These are phyloP conservation scores for Drosophila percnosoma DNA, from an alignment of 2,888 invertebrate genomes.

Conservation along the genomic window DNA sequence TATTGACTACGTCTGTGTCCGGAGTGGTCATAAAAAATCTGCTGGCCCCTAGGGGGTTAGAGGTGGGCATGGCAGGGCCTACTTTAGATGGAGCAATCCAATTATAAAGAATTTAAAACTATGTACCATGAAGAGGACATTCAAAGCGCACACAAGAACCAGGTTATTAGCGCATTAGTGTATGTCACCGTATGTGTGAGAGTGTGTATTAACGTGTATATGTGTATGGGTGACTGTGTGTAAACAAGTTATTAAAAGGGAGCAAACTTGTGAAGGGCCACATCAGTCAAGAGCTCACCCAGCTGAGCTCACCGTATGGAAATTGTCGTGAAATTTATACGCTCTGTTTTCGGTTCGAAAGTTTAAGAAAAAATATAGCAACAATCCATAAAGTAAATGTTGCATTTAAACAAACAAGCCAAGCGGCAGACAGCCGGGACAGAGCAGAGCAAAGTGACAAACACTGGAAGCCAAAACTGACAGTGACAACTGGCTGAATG, in stretches of 20 bases:
- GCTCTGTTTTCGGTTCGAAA: slow-evolving; percentile 70
- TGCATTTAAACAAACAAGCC: slow-evolving; percentile 78
- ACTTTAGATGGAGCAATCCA: slow-evolving; percentile 72
- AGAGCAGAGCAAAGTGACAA: slow-evolving; percentile 58
- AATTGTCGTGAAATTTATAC: slow-evolving; percentile 76
- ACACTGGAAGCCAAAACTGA: slow-evolving; percentile 74
- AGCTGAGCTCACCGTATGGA: slow-evolving; percentile 70
- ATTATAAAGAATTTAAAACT: slow-evolving; percentile 80
- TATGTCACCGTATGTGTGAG: slow-evolving; percentile 23
- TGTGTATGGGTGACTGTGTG: slow-evolving; percentile 35
- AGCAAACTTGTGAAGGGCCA: slow-evolving; percentile 74
- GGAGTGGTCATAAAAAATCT: slow-evolving; percentile 72
- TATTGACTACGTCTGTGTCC: slow-evolving; percentile 47
- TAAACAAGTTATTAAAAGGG: slow-evolving; percentile 74
- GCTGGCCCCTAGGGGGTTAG: slow-evolving; percentile 23
- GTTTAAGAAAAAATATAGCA: slow-evolving; percentile 80
- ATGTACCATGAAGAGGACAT: slow-evolving; percentile 78
- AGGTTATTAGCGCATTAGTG: slow-evolving; percentile 74
- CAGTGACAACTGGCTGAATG: slow-evolving; percentile 77
- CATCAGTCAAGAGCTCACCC: slow-evolving; percentile 76
- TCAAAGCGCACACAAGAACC: slow-evolving; percentile 71
- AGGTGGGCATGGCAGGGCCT: slow-evolving; percentile 24
- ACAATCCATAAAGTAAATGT: slow-evolving; percentile 79
- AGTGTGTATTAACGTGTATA: slow-evolving; percentile 12
- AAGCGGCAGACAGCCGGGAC: slow-evolving; percentile 34